phyloP scores from a whole-genome alignment of 2,888 invertebrate species.

The Neocrepidodera transversa region DNA sequence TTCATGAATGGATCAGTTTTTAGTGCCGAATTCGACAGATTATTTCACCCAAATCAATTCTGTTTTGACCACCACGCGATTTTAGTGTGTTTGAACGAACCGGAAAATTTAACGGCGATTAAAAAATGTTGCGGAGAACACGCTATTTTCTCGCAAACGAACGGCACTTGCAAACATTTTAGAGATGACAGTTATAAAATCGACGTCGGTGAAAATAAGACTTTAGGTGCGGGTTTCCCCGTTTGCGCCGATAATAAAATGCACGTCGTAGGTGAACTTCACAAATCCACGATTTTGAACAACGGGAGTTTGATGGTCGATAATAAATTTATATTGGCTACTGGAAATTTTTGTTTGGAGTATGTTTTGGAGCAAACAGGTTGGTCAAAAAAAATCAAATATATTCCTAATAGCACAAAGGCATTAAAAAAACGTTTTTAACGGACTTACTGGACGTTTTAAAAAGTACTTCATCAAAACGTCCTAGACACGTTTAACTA shows the following conservation, averaged over 20 bases:
- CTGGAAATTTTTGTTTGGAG: constrained; percentile 61
- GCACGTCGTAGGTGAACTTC: constrained; percentile 67
- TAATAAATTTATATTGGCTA: constrained; percentile 57
- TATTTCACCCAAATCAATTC: constrained; percentile 66
- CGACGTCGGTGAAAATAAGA: constrained; percentile 50
- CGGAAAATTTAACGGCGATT: constrained; percentile 50
- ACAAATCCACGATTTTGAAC: constrained; percentile 61
- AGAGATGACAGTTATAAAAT: constrained; percentile 53
- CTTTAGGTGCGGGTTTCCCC: constrained; percentile 53
- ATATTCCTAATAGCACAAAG: background rate
- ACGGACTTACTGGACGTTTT: too few species aligned
- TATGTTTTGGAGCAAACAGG: constrained; percentile 57
- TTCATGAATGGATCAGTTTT: constrained; percentile 71
- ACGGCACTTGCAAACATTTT: constrained; percentile 61
- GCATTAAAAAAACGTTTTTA: too few species aligned
- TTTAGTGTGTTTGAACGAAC: constrained; percentile 65
- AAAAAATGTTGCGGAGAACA: constrained; percentile 77
- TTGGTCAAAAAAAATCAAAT: background rate
- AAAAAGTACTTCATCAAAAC: too few species aligned
- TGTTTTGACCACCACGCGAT: constrained; percentile 74
- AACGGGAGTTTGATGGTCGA: constrained; percentile 66
- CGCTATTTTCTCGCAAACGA: constrained; percentile 67
- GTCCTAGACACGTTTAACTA: too few species aligned
- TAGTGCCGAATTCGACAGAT: constrained; percentile 61
- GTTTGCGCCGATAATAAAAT: constrained; percentile 60